Base-by-base conservation (phyloP, 1,140 invertebrate genomes). In the Contarinia nasturtii region DNA sequence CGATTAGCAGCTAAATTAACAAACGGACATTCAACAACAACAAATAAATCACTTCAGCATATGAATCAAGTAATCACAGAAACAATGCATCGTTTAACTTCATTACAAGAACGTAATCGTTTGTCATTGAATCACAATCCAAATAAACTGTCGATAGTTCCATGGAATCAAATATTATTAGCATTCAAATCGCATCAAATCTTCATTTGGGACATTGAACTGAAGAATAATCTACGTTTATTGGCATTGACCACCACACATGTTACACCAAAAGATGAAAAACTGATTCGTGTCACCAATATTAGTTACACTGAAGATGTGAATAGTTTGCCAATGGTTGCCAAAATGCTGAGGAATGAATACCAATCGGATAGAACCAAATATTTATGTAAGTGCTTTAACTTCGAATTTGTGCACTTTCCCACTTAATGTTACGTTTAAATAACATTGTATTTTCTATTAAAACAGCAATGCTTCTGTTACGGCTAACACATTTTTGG, bases 141-240 rank as follows among this genome's bases (percentile, higher is more conserved):
- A 5, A 33, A 36, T 14, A 12, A n/a, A 17, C 47, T 63, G 0
- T 60, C 57, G 48, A 59, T 59, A 12, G 58, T 63, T 12, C 56
- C 57, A 38, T 63, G 61, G 61, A 52, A 54, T 0, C 58, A 60
- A 33, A 59, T 63, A 14, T 33, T 63, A 44, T 54, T 54, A 1
- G 58, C 59, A 12, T 63, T 55, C 22, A 51, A 55, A 18, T 54
- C 53, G 1, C 52, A 54, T 1, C 55, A 50, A 7, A 58, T 61
- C 1, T 60, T 51, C 18, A 56, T 63, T 12, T 63, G 61, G 61
- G 51, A 61, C 27, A 59, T 60, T 0, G 52, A 59, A 46, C 54
- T 60, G 50, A 53, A 54, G 20, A 41, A 47, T 33, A 53, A 43
- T 18, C 34, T 52, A 17, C 52, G 11, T 8, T 57, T 61, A 4